A percentile compares a stretch with the other conserved stretches of the same genome.
Conservation (phyloP, 1,140 invertebrate genomes). For the Drosophila pseudoobscura region DNA sequence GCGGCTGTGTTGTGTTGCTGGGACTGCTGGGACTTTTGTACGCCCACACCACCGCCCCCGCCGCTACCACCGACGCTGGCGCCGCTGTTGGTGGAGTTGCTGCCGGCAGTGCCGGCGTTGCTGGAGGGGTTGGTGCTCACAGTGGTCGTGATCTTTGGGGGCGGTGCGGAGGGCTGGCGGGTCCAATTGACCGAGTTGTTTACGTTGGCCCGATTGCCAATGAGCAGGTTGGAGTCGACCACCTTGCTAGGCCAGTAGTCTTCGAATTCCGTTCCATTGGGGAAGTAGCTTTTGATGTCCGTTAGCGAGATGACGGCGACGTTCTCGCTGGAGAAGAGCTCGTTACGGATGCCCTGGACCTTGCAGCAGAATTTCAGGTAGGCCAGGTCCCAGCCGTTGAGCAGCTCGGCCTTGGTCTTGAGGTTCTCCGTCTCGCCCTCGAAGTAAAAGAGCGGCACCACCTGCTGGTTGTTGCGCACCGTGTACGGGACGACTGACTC, state of each 20-base stretch:
- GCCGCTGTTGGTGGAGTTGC: conserved; percentile 14
- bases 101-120: conserved; percentile 24
- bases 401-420: conserved; percentile 91
- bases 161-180: conserved; percentile 84
- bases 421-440: conserved; percentile 96
- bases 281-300: conserved; percentile 95
- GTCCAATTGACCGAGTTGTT: conserved; percentile 86
- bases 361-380: conserved; percentile 97
- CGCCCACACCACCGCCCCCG: conserved; percentile 6
- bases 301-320: conserved; percentile 94
- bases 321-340: conserved; percentile 94
- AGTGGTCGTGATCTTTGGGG: conserved; percentile 64
- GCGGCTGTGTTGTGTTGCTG: conserved; percentile 81
- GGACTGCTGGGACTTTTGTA: conserved; percentile 71
- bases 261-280: conserved; percentile 93
- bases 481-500: conserved; percentile 97
- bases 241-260: conserved; percentile 96
- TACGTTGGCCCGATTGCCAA: conserved; percentile 85
- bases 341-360: conserved; percentile 95
- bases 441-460: conserved; percentile 97
- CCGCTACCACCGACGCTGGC: conserved; percentile 35
- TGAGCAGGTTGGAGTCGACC: conserved; percentile 89
- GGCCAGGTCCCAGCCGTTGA: conserved; percentile 95
- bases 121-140: conserved; percentile 36
- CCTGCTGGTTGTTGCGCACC: conserved; percentile 91